These are phyloP conservation scores for Drosophila pectinifera DNA, from an alignment of 1,140 invertebrate genomes.

Conservation along the genomic window DNA sequence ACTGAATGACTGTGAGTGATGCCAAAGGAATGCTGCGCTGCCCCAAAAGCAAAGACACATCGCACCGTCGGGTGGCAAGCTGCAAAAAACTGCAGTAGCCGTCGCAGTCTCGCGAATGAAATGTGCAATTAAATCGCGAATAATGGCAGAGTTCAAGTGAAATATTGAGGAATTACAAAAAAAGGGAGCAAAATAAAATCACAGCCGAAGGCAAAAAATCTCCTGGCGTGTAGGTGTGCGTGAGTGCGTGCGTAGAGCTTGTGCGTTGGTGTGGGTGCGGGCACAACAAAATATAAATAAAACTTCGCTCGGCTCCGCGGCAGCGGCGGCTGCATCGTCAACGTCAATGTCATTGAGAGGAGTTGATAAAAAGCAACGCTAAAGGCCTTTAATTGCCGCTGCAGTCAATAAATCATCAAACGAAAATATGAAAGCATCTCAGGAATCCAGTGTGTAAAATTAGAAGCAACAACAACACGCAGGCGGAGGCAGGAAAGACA, in stretches of 20 bases:
- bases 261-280: conserved; percentile 42
- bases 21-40: conserved; percentile 42
- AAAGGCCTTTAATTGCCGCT: conserved; percentile 80
- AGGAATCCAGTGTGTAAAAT: conserved; percentile 76
- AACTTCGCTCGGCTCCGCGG: conserved; percentile 40
- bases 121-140: conserved; percentile 36
- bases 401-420: conserved; percentile 83
- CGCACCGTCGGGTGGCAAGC: conserved; percentile 17
- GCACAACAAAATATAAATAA: conserved; percentile 81
- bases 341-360: conserved; percentile 76
- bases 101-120: conserved; percentile 23
- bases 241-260: conserved; percentile 24
- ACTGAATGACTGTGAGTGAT: conserved; percentile 29
- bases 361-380: conserved; percentile 81
- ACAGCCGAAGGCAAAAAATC: conserved; percentile 15
- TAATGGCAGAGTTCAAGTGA: conserved; percentile 41
- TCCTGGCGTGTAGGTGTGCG: conserved; percentile 38
- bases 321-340: conserved; percentile 14
- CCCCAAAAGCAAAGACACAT: conserved; percentile 24
- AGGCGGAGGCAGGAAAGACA: conserved; percentile 60
- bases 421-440: conserved; percentile 81
- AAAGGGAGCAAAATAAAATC: conserved; percentile 25
- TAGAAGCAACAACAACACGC: conserved; percentile 59
- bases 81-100: conserved; percentile 24
- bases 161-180: conserved; percentile 21